Evolutionary conservation across 2,888 invertebrate species (phyloP).

Genomic region (Drosophila colorata): DNA sequence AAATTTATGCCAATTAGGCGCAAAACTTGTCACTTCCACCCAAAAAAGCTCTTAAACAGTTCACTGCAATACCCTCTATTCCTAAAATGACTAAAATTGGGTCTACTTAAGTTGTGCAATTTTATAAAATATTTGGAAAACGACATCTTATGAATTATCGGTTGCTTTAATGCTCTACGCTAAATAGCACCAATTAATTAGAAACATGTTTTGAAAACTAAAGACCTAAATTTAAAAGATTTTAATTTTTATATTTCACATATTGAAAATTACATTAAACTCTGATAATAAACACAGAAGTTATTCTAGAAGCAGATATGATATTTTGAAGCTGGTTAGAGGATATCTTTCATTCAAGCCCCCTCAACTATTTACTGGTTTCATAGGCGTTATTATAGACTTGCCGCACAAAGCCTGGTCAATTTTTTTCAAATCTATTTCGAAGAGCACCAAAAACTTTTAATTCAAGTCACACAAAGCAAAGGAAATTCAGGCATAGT

Average conservation of each 20-base stretch:
- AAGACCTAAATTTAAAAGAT: too few relatives aligned
- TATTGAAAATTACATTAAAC: not conserved
- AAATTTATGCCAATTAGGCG: slow-evolving; percentile 39
- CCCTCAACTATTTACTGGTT: not conserved
- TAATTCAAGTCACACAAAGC: slow-evolving; percentile 19
- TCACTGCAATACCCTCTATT: not conserved
- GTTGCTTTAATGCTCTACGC: too few relatives aligned
- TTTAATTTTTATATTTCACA: not conserved
- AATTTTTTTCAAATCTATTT: not conserved
- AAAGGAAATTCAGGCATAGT: slow-evolving; percentile 40
- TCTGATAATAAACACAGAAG: not conserved
- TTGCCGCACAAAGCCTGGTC: not conserved
- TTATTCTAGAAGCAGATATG: not conserved
- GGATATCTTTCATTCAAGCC: not conserved
- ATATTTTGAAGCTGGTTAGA: not conserved
- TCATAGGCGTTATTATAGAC: not conserved
- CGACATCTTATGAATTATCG: too few relatives aligned
- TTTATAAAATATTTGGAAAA: not conserved
- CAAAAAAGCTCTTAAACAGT: slow-evolving; percentile 30
- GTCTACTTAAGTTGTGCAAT: not conserved
- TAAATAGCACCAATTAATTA: too few relatives aligned
- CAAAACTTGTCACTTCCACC: slow-evolving; percentile 35
- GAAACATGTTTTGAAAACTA: too few relatives aligned
- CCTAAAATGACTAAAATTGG: not conserved
- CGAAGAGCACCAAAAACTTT: slow-evolving; percentile 11